phyloP scores from a whole-genome alignment of 2,113 vertebrate species.

The Centrocercus urophasianus region DNA sequence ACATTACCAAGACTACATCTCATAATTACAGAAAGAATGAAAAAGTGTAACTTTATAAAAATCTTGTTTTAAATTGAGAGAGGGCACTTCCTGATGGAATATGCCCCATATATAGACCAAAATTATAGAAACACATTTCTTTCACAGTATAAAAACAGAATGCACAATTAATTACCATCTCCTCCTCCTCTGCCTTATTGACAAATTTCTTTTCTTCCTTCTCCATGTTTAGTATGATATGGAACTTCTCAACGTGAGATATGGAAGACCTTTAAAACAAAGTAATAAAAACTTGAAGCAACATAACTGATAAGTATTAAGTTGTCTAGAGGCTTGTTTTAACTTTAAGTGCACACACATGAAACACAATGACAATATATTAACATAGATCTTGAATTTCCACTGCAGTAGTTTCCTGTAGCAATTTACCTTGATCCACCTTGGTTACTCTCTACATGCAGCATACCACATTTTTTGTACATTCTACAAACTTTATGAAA shows the following conservation, averaged over 20 bases:
- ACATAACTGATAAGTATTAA: neutral
- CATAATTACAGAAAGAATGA: neutral
- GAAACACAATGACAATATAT: neutral
- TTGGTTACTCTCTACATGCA: neutral
- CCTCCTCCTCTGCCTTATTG: conserved; percentile 93
- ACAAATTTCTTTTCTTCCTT: conserved; percentile 90
- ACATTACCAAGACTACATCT: neutral
- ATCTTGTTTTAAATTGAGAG: neutral
- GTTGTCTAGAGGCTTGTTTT: neutral
- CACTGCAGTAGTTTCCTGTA: neutral
- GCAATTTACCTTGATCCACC: neutral
- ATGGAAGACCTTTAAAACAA: conserved; percentile 63
- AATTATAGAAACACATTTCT: neutral
- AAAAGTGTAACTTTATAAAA: neutral
- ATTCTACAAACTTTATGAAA: neutral
- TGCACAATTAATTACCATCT: conserved; percentile 85
- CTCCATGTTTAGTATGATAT: conserved; percentile 86
- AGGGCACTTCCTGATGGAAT: neutral
- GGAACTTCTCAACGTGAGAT: conserved; percentile 50
- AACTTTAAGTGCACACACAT: neutral
- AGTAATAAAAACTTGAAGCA: neutral
- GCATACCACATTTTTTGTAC: neutral
- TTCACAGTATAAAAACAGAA: neutral
- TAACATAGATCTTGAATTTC: neutral
- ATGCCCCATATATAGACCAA: neutral